Evolutionary conservation across 2,888 invertebrate species (phyloP), one percentile per base, ranked within the genome.

Genomic region (Ctenicera cuprea): DNA sequence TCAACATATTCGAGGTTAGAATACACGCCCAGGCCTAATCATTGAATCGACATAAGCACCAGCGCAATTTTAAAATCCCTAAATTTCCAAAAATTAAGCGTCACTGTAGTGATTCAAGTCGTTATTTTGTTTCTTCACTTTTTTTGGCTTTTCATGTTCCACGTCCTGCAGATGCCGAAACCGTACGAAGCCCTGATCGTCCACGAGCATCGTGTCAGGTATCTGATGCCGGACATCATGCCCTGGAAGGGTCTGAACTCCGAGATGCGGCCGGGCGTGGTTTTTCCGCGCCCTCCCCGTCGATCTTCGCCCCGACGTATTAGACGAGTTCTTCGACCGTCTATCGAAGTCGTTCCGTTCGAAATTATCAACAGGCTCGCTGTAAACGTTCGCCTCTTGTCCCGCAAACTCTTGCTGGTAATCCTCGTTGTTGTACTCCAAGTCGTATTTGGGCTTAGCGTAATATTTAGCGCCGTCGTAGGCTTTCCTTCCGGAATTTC

Each of bases 141-240:
- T 84, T 75, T 85, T 85, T 62, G 83, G 82, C 68, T 84, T 82
- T 20, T 81, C 78, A 22, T 80, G 78, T 38, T 81, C 80, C 41
- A 79, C 68, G 50, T 82, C 80, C 63, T 82, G 81, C 77, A 81
- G 88, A 14, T 94, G 92, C 76, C 95, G 90, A 87, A 96, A 96
- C 79, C 97, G 89, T 12, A 96, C 93, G 86, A 96, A 95, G 4
- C 96, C 96, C 83, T 96, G 94, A 84, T 97, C 96, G 75, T 95
- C 94, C n/a, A 96, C 95, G 76, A 96, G 88, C 95, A 96, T 95
- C 79, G 95, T 92, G 71, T 89, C 85, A 80, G 90, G 89, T 59
- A 90, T 89, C 77, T 90, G 89, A 82, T 91, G 89, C 81, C 87
- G 86, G 4, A 88, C 86, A 81, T 89, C 90, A 81, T 90, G 90